These are phyloP conservation scores for Sciurus niger DNA, from an alignment of 2,113 vertebrate genomes.

Conservation along the genomic window DNA sequence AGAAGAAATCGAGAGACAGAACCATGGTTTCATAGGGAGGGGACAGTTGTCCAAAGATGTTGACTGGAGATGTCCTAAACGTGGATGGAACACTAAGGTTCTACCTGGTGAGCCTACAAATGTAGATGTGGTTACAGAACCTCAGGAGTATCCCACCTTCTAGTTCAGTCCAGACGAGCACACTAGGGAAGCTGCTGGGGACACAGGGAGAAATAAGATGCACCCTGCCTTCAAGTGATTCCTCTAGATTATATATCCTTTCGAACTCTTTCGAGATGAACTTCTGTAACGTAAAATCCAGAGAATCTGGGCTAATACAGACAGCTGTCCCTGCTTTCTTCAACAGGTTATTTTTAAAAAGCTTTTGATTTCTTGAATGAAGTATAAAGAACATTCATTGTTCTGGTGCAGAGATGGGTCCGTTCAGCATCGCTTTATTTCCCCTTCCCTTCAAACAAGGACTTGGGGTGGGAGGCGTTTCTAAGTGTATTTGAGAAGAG, in stretches of 20 bases:
- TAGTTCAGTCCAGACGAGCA: not conserved
- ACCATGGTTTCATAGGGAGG: not conserved
- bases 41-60: not conserved
- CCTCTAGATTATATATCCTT: not conserved
- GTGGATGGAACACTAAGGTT: not conserved
- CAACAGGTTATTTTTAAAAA: not conserved
- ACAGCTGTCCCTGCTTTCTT: not conserved
- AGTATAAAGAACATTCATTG: not conserved
- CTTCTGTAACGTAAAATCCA: constrained; percentile 23
- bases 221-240: not conserved
- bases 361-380: constrained; percentile 20
- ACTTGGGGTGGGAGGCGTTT: not conserved
- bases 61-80: not conserved
- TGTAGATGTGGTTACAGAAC: not conserved
- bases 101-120: not conserved
- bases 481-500: not conserved
- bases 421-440: not conserved
- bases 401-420: not conserved
- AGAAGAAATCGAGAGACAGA: not conserved
- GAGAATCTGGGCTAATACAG: not conserved
- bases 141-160: not conserved
- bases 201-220: not conserved
- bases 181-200: not conserved
- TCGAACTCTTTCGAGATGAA: not conserved
- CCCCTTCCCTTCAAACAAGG: not conserved